Evolutionary conservation across 2,888 invertebrate genomes (phyloP), one percentile per base, ranked within the genome.

Genomic region (Pherbina coryleti): DNA sequence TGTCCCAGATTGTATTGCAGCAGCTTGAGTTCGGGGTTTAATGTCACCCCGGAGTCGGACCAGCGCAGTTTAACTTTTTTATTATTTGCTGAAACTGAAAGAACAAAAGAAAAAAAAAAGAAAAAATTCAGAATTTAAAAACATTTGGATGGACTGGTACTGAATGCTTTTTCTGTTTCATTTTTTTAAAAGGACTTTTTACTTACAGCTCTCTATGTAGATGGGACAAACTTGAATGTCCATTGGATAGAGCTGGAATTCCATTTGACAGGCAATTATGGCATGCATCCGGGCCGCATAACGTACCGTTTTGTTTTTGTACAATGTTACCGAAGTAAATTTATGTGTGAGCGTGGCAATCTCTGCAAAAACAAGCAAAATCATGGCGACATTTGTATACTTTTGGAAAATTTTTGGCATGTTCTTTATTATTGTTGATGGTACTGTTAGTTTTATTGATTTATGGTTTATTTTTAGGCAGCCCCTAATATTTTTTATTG

Each of bases 251-350:
- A 95, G 92, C 87, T 95, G 94, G 87, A 96, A 96, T 87, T 95
- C 95, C 95, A 96, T 96, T 90, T 95, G 95, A 87, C 96, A 96
- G 79, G 95, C 95, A 75, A 96, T 94, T 83, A 95, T 95, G 0
- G 95, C 95, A 86, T 95, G 95, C 94, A 96, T 95, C 81, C 96
- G 91, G 0, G 95, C 95, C 5, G 95, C 93, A 88, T 95, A 96
- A 78, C 93, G 91, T 34, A 96, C 94, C 0, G 95, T 96, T 89
- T 94, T 95, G 86, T 96, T 96, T 82, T 93, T 92, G 86, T 93
- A 95, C 79, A 96, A 89, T 28, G 94, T 95, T 73, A 96, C 95
- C 25, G 95, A 95, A 3, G 95, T 95, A 87, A 95, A 95, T 88
- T 94, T 94, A 88, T 95, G 94, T 31, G 94, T 95, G 81, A 95